Conservation (phyloP, 2,797 vertebrate species). For the Parauchenoglanis ngamensis region DNA sequence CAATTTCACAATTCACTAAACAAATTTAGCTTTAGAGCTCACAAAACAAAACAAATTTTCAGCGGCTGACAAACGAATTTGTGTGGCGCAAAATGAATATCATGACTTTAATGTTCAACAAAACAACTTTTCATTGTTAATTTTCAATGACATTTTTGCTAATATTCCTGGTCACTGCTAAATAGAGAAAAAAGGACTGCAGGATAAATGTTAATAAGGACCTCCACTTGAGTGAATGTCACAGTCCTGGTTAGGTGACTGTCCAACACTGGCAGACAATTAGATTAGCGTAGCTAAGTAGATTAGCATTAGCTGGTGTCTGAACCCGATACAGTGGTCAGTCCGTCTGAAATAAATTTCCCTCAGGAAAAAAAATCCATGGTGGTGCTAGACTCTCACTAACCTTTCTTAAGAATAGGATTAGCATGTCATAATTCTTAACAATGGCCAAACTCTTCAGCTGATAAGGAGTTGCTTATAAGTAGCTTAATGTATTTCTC, state of each 20-base stretch:
- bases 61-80: neutral
- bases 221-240: neutral
- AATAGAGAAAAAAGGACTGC: neutral
- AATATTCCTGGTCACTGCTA: neutral
- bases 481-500: neutral
- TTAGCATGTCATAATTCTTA: slow-evolving; percentile 14
- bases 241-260: neutral
- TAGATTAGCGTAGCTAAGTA: slow-evolving; percentile 15
- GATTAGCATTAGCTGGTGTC: slow-evolving; percentile 18
- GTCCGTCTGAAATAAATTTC: neutral
- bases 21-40: neutral
- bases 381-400: neutral
- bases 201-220: neutral
- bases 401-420: slow-evolving; percentile 10
- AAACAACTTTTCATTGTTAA: neutral
- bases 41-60: neutral
- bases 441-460: neutral
- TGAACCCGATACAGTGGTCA: slow-evolving; percentile 12
- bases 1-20: neutral
- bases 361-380: slow-evolving; percentile 44
- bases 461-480: slow-evolving; percentile 1
- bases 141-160: neutral
- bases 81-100: neutral
- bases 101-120: neutral
- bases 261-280: neutral